Base-by-base conservation (phyloP, 2,888 invertebrate genomes). In the Nysson spinosus region DNA sequence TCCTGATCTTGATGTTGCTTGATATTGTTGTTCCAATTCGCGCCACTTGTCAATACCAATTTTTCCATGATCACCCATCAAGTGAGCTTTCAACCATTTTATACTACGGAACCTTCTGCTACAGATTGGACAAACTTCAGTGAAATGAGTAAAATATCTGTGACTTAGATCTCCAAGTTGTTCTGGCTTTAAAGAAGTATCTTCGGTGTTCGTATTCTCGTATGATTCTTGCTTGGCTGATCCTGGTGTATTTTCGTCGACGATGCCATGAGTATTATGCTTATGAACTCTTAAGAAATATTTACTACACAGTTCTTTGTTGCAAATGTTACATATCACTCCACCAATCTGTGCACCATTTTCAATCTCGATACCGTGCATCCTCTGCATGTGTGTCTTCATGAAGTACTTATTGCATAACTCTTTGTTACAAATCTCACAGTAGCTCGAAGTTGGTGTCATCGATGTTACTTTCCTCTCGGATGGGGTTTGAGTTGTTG, bases 341-440 rank as follows among this genome's bases (percentile, higher is more conserved):
- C 97, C 97, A 4, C 96, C 96, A 30, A 96, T 94, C 86, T 95
- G 96, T 26, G 96, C 94, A 14, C 96, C 96, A 82, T 95, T 96
- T 88, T 96, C 96, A 44, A 97, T 93, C 85, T 96, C 96, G 79
- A 97, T 97, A 37, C 96, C 96, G 88, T 97, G 99, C 96, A 99
- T 98, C 85, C 98, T 93, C 85, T 97, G 94, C 96, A 98, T 98
- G 89, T 99, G 99, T 1, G 98, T 99, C 87, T 98, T 97, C 94
- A 99, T 96, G 88, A 99, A 99, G 87, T 99, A 99, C 88, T 99
- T 99, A 89, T 99, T 99, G 90, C 99, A 99, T 77, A 99, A 89
- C 88, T 99, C 98, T 88, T 98, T 98, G 89, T 98, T 98, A 88
- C 98, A 98, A 70, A 98, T 97, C 86, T 97, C 97, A 87, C 98